Evolutionary conservation across 2,888 invertebrate species (phyloP), one percentile per base, ranked within the genome.

Genomic region (Drosophila siamana): DNA sequence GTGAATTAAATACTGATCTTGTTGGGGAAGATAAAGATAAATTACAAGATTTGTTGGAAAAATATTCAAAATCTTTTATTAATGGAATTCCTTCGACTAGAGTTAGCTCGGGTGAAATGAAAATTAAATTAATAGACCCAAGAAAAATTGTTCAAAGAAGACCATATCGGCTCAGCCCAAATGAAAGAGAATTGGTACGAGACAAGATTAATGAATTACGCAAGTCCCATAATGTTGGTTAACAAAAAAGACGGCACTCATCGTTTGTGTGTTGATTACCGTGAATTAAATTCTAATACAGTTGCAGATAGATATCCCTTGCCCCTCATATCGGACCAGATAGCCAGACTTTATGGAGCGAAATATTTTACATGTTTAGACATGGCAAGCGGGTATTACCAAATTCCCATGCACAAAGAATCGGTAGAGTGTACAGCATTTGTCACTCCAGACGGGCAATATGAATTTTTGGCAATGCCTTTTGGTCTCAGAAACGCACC

Each of bases 1-100:
- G 3, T 48, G 30, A 63, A 19, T 19, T 64, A 8, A 46, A 56
- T 44, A 56, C 51, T 40, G 56, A 64, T 40, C 56, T 63, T 43
- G 38, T 50, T 28, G 51, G 43, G 28, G 43, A 38, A 38, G 50
- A 51, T 51, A 51, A 5, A 51, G 51, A 51, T 40, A 40, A 11
- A 40, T 40, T 51, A 16, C 4, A 51, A 40, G 11, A n/a, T 16
- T 26, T 51, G 16, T 26, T 51, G 26, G 13, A 51, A 40, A 51
- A 51, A 22, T 51, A 51, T 11, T 50, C 22, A 33, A 50, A 50
- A 36, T 50, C 36, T 48, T 50, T 50, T 50, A 19, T 36, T 22
- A 50, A 50, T 19, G 48, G 48, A 36, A 50, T 50, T 50, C 22
- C 28, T 9, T 28, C 9, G 28, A 9, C 9, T 28, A 9, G 9